Conservation (phyloP, 2,113 vertebrate species). For the Macroglossus sobrinus region DNA sequence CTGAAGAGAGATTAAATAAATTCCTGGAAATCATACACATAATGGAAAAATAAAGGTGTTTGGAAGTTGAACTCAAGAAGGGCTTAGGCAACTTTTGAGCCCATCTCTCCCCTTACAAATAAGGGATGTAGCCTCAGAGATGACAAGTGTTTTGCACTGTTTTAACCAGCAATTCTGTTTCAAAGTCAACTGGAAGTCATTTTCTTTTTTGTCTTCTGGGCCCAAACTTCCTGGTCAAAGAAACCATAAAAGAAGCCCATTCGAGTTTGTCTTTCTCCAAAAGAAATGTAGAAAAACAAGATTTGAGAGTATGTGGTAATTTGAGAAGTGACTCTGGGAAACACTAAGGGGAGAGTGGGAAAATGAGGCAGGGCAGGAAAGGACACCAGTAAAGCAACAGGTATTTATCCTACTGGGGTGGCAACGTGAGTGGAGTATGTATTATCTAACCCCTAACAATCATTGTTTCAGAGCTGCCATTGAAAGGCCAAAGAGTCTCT, state of each 20-base stretch:
- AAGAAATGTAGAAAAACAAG: not conserved
- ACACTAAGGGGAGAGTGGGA: not conserved
- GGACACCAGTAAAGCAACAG: not conserved
- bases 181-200: not conserved
- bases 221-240: not conserved
- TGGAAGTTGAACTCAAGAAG: not conserved
- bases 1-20: not conserved
- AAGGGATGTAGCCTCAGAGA: not conserved
- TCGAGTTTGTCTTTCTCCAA: not conserved
- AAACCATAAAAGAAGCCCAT: not conserved
- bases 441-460: not conserved
- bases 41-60: not conserved
- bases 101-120: not conserved
- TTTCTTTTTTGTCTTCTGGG: not conserved
- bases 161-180: not conserved
- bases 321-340: not conserved
- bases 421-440: not conserved
- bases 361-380: not conserved
- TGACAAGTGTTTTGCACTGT: not conserved
- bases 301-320: not conserved
- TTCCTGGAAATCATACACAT: not conserved
- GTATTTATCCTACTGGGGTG: not conserved
- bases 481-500: not conserved
- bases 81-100: not conserved
- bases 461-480: not conserved